phyloP scores from a whole-genome alignment of 64 coral and sea anemone species.

The Porites lutea region DNA sequence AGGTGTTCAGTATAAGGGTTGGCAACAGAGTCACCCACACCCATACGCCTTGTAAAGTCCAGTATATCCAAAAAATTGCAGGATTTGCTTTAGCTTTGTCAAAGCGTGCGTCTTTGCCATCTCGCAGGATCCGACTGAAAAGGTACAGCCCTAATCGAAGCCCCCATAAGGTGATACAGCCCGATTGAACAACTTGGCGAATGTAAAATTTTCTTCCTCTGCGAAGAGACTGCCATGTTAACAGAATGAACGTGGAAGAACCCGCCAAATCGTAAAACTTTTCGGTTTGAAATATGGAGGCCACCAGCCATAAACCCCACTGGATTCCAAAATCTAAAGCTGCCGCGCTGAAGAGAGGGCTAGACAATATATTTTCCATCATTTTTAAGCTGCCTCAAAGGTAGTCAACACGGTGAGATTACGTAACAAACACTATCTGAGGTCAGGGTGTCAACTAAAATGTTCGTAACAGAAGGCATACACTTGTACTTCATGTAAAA shows the following conservation, averaged over 20 bases:
- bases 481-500: no score
- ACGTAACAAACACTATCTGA: background rate
- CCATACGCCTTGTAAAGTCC: conserved; percentile 93
- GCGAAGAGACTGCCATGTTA: conserved; percentile 74
- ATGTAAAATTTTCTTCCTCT: conserved; percentile 51
- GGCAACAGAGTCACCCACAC: conserved; percentile 80
- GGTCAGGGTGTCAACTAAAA: no score
- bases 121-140: conserved; percentile 77
- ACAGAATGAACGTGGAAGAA: conserved; percentile 82
- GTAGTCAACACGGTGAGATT: background rate
- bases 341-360: conserved; percentile 78
- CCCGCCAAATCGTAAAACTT: conserved; percentile 94
- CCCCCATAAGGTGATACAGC: conserved; percentile 90
- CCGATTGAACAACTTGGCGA: conserved; percentile 84
- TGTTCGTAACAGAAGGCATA: no score
- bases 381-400: background rate
- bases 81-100: conserved; percentile 85
- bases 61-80: conserved; percentile 70
- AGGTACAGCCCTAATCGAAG: conserved; percentile 81
- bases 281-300: conserved; percentile 81
- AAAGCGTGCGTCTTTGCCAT: conserved; percentile 85
- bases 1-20: conserved; percentile 86
- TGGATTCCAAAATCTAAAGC: conserved; percentile 87
- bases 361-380: background rate
- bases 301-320: conserved; percentile 79